phyloP scores from a whole-genome alignment of 2,797 vertebrate species.

The Smutsia gigantea region DNA sequence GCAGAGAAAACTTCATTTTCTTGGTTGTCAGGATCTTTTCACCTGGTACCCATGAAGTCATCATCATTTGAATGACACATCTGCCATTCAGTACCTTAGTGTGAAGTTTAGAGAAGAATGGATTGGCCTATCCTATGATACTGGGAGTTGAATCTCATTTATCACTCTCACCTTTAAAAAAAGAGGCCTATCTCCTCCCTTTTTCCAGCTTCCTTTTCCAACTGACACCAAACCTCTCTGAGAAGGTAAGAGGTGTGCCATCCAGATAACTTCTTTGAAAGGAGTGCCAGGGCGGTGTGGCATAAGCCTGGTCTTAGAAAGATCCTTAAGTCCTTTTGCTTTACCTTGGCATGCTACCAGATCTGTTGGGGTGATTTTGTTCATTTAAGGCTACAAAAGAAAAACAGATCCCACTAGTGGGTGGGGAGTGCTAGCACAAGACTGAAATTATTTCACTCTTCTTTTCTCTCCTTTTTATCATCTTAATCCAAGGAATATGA shows the following conservation, averaged over 20 bases:
- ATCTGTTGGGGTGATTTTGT: neutral
- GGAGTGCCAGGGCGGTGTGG: neutral
- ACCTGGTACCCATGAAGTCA: neutral
- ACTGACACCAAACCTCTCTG: neutral
- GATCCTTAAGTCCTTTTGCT: neutral
- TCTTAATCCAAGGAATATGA: conserved; percentile 5
- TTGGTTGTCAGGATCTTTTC: neutral
- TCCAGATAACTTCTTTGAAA: conserved; percentile 7
- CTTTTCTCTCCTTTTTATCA: neutral
- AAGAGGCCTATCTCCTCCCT: neutral
- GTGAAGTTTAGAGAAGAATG: neutral
- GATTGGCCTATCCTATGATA: neutral
- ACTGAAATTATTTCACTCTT: neutral
- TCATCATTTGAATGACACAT: neutral
- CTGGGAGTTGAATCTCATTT: neutral
- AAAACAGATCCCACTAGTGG: neutral
- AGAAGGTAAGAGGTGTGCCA: neutral
- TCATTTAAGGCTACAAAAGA: neutral
- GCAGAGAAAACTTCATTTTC: neutral
- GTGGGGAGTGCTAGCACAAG: neutral
- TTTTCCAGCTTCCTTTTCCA: neutral
- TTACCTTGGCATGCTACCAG: neutral
- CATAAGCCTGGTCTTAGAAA: conserved; percentile 13
- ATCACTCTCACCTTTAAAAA: neutral
- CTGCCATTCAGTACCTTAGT: neutral